Conservation (phyloP, 2,888 invertebrate genomes). For the Aethes cnicana region DNA sequence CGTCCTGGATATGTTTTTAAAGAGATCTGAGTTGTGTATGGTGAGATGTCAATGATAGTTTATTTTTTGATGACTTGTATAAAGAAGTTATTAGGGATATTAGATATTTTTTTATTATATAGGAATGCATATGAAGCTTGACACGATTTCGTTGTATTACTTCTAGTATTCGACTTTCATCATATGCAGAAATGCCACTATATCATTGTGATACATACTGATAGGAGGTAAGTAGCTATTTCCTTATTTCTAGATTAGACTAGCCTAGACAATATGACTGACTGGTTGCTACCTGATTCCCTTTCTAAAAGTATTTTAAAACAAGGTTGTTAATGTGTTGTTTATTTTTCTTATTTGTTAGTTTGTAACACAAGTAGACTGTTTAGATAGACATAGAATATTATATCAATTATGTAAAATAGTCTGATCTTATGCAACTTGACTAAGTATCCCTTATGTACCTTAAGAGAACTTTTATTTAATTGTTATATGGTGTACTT, state of each 20-base stretch:
- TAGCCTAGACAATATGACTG: conserved; percentile 26
- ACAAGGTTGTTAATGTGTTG: conserved; percentile 34
- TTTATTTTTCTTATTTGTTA: conserved; percentile 27
- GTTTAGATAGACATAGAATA: conserved; percentile 18
- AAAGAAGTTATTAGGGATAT: conserved; percentile 11
- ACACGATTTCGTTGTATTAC: conserved; percentile 22
- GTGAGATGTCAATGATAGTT: conserved; percentile 24
- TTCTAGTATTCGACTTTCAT: conserved; percentile 16
- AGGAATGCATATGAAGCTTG: conserved; percentile 13
- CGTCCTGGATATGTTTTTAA: conserved; percentile 11
- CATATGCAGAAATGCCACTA: conserved; percentile 20
- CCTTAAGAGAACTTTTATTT: conserved; percentile 13
- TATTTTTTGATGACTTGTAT: conserved; percentile 34
- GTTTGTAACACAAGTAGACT: conserved; percentile 26
- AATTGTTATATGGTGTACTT: conserved; percentile 17
- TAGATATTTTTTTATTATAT: conserved; percentile 25
- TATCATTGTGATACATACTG: conserved; percentile 25
- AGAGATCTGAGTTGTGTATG: conserved; percentile 30
- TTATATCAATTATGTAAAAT: conserved; percentile 19
- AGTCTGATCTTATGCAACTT: conserved; percentile 14
- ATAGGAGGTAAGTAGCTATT: conserved; percentile 22
- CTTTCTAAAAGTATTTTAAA: conserved; percentile 34
- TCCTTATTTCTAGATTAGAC: conserved; percentile 11
- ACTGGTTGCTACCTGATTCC: conserved; percentile 30
- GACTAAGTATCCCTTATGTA: conserved; percentile 18